phyloP scores from a whole-genome alignment of 1,140 invertebrate species.

The Musca domestica region DNA sequence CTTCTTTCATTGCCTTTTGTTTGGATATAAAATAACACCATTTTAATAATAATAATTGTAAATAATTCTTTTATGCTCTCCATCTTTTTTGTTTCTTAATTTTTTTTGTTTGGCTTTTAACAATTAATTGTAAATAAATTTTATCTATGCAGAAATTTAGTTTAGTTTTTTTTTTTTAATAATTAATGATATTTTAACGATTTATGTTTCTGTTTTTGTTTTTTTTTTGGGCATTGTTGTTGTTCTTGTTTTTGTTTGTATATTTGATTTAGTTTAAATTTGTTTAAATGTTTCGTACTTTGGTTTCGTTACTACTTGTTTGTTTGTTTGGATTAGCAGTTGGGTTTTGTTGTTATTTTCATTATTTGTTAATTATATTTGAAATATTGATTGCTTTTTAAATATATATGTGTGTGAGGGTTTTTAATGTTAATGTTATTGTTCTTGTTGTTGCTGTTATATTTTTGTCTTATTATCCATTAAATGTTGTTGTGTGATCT shows the following conservation, averaged over 20 bases:
- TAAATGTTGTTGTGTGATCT: neutral
- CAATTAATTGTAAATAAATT: too few species aligned
- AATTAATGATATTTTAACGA: too few species aligned
- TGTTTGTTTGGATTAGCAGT: neutral
- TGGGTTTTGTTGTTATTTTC: neutral
- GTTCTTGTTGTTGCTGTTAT: neutral
- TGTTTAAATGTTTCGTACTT: constrained; percentile 18
- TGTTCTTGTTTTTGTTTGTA: too few species aligned
- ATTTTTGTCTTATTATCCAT: neutral
- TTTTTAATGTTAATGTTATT: neutral
- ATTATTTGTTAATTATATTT: constrained; percentile 5
- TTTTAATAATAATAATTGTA: neutral
- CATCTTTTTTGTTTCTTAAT: too few species aligned
- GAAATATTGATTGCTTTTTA: constrained; percentile 13
- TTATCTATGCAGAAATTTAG: too few species aligned
- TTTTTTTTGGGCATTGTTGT: too few species aligned
- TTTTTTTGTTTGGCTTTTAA: too few species aligned
- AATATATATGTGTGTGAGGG: neutral
- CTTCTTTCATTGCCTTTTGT: too few species aligned
- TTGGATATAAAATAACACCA: neutral
- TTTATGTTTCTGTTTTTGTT: too few species aligned
- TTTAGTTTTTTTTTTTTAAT: too few species aligned
- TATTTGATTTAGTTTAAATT: neutral
- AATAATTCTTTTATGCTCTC: neutral
- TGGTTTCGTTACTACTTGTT: constrained; percentile 15